Evolutionary conservation across 1,140 invertebrate species (phyloP), one percentile per base, ranked within the genome.

Genomic region (Carposina sasakii): DNA sequence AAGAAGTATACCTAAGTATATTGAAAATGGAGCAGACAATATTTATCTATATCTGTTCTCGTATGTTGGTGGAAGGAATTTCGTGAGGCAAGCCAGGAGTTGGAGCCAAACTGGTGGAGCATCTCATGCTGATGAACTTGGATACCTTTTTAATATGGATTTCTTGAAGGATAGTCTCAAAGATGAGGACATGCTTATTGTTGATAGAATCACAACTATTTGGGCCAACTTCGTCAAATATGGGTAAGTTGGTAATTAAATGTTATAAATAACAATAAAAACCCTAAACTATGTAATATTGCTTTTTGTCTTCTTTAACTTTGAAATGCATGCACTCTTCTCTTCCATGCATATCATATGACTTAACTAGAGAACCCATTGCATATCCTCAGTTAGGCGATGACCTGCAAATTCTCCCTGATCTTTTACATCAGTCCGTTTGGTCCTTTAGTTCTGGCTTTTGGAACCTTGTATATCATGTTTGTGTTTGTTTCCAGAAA

Each of bases 201-300:
- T 60, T n/a, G 65, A 68, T 36, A 51, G 43, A 16, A 44, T 71
- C 26, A 68, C 62, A 3, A 61, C 47, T 12, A 22, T 71, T 30
- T 71, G 59, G 62, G 48, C 63, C 0, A 67, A 71, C 16, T 71
- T 68, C 21, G 63, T 33, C n/a, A 68, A 68, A 45, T 71, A 55
- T 23, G 59, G 63, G 65, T 71, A 55, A 20, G 60, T 57, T n/a
- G n/a, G n/a, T n/a, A n/a, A n/a, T n/a, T n/a, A n/a, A n/a, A n/a
- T n/a, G n/a, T 8, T 9, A 49, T n/a, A 24, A 22, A 21, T 52
- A 30, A 23, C 24, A 16, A 2, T 40, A 33, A 43, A 28, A 28
- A 6, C 12, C 24, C 24, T 15, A 9, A 39, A 39, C 19, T 13
- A 19, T 13, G 12, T 15, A 17, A 3, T 19, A 13, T 20, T 16